Conservation (phyloP, 2,113 vertebrate genomes). For the Toxostoma redivivum region DNA sequence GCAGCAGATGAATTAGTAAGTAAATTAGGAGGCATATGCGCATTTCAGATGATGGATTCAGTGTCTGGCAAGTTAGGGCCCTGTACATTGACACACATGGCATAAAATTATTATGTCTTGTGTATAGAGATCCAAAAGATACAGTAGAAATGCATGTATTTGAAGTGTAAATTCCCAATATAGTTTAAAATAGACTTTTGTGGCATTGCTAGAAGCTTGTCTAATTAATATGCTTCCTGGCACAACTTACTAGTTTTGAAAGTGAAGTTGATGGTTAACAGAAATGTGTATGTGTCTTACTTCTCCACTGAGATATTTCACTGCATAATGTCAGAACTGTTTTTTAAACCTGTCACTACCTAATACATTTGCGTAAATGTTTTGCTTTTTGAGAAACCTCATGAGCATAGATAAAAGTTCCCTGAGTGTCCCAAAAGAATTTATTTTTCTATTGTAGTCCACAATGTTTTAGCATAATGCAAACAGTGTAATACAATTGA, state of each 20-base stretch:
- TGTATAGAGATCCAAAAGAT: background rate
- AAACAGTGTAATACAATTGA: background rate
- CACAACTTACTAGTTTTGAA: background rate
- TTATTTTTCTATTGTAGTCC: background rate
- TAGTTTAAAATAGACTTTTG: background rate
- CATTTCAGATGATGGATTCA: background rate
- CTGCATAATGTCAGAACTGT: constrained; percentile 25
- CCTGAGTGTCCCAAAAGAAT: background rate
- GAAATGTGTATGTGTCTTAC: background rate
- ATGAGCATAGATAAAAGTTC: background rate
- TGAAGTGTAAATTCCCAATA: background rate
- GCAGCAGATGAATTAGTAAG: background rate
- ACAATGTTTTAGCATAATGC: background rate
- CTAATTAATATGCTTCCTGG: background rate
- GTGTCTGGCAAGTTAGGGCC: background rate
- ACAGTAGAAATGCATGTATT: background rate
- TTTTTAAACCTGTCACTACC: constrained; percentile 16
- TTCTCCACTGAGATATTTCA: constrained; percentile 1
- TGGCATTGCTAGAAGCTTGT: background rate
- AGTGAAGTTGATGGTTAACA: background rate
- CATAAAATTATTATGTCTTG: background rate
- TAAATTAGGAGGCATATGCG: background rate
- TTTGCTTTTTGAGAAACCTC: background rate
- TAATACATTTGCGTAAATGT: background rate
- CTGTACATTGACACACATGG: background rate